A percentile compares a stretch with the other conserved stretches of the same genome.
These are phyloP conservation scores for Muscidifurax raptorellus DNA, from an alignment of 1,140 invertebrate genomes.

Conservation along the genomic window DNA sequence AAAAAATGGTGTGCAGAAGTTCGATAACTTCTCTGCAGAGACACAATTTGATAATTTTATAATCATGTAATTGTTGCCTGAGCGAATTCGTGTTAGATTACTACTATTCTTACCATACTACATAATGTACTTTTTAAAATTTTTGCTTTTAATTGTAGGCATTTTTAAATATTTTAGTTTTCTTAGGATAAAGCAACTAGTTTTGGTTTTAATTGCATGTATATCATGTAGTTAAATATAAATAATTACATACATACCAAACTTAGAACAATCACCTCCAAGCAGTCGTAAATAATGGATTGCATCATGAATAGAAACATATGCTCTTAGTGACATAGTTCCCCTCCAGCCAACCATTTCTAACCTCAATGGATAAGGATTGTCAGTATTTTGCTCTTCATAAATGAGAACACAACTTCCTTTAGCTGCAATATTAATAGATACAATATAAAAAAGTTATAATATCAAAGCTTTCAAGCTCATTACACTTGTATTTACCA, in stretches of 20 bases:
- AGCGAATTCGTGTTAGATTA: no score
- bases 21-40: no score
- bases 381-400: constrained; percentile 75
- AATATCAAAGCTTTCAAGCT: neutral
- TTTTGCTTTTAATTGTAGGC: no score
- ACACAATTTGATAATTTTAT: no score
- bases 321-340: constrained; percentile 89
- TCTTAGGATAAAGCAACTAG: no score
- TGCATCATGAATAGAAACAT: constrained; percentile 88
- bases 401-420: constrained; percentile 87
- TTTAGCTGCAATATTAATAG: constrained; percentile 74
- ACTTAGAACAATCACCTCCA: constrained; percentile 88
- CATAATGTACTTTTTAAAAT: no score
- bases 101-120: no score
- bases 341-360: constrained; percentile 93
- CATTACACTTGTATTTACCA: constrained; percentile 70
- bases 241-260: constrained; percentile 75
- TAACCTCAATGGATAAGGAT: constrained; percentile 76
- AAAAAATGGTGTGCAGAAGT: no score
- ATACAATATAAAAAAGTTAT: neutral
- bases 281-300: constrained; percentile 90
- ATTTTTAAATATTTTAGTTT: no score
- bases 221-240: neutral
- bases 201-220: no score
- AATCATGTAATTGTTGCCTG: no score